Percentiles rank a stretch among this genome's conserved stretches.
phyloP scores from a whole-genome alignment of 1,140 invertebrate genomes.

The Adelges cooleyi region DNA sequence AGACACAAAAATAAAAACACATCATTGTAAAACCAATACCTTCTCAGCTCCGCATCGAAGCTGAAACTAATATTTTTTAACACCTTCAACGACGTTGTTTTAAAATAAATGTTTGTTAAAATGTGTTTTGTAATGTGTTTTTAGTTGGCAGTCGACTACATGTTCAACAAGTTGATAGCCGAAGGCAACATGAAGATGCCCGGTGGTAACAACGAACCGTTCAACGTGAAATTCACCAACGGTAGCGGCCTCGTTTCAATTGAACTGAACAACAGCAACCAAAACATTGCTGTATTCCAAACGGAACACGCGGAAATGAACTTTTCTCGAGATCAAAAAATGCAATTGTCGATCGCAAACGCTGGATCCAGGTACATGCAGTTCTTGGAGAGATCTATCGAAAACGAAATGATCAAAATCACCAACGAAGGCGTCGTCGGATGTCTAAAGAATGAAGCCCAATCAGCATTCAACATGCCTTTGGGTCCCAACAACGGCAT shows the following conservation, averaged over 20 bases:
- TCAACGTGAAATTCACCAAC: neutral
- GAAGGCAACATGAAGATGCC: neutral
- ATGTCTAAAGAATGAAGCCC: neutral
- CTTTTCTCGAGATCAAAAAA: no score
- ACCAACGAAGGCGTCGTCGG: neutral
- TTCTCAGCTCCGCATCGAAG: no score
- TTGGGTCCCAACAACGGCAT: neutral
- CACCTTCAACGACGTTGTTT: no score
- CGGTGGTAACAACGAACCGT: neutral
- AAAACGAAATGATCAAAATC: neutral
- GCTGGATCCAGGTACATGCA: neutral
- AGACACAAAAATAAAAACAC: no score
- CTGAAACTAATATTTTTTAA: no score
- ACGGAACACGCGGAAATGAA: neutral
- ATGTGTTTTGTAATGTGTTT: neutral
- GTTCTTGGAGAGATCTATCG: neutral
- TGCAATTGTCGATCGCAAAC: no score
- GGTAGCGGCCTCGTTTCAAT: neutral
- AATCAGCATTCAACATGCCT: neutral
- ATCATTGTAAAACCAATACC: no score
- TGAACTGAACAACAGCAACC: neutral
- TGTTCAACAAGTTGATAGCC: neutral
- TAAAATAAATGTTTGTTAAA: no score
- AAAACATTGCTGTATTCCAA: neutral
- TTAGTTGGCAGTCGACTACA: neutral